Base-by-base conservation (phyloP, 1,140 invertebrate genomes). In the Aplysia californica region DNA sequence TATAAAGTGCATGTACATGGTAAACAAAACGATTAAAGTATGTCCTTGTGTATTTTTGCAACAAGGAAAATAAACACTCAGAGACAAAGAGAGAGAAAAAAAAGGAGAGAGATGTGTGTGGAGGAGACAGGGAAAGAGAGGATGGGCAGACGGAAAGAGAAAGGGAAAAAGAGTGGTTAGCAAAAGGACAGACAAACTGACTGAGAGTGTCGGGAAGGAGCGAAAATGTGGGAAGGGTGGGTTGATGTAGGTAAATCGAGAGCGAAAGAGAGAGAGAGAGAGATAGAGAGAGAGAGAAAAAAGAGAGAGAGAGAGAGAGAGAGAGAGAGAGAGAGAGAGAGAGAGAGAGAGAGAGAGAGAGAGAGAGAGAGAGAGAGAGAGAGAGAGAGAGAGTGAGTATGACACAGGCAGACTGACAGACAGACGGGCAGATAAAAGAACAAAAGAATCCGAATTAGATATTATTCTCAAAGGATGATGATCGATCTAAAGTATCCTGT, bases 291-390 rank as follows among this genome's bases (percentile, higher is more conserved):
- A 50, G 44, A 50, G 10, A 50, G 44, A 50, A 50, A n/a, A 50
- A 15, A 50, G 44, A 50, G 5, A 15, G 10, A 5, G 23, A 66
- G 64, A 31, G 5, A 33, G 64, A 36, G 23, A 36, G 29, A 36
- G 23, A 36, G 64, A 66, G 31, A 21, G 15, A 39, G 31, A 23
- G 35, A 29, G 1, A 39, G 39, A 68, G 29, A 38, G 33, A 68
- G 23, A 68, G 66, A 68, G 36, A 56, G 50, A 15, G 50, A 18
- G 69, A 33, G 44, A 44, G 69, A 23, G 2, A 21, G 44, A 33
- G n/a, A 33, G 70, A 4, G 70, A 35, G 55, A 36, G 55, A 36
- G 29, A 36, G 29, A 72, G 10, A 71, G 39, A 71, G 68, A 44
- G 68, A 50, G 41, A 70, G 68, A 70, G 41, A 69, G 21, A 44